Percentiles rank a stretch among this genome's conserved stretches.
These are phyloP conservation scores for Rousettus leschenaultii DNA, from an alignment of 2,113 vertebrate species.

Conservation along the genomic window DNA sequence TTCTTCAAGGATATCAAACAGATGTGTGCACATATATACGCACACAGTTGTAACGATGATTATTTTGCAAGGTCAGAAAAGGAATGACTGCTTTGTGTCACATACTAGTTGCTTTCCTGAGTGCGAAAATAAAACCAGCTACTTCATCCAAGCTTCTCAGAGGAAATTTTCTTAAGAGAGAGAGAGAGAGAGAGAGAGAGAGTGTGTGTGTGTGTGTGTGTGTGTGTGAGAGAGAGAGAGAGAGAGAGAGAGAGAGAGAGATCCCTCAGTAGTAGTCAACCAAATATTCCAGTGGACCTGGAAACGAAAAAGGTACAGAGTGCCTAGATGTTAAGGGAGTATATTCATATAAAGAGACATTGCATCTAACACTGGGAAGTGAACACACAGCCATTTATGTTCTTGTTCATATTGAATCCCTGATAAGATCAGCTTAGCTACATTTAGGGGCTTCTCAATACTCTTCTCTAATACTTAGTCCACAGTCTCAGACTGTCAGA, in stretches of 20 bases:
- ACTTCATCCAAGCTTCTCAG: not conserved
- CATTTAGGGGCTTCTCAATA: not conserved
- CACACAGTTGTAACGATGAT: not conserved
- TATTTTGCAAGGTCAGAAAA: not conserved
- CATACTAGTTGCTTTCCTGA: not conserved
- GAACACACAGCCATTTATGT: not conserved
- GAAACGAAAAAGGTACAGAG: not conserved
- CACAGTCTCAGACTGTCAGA: not conserved
- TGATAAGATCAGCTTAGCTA: not conserved
- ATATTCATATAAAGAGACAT: not conserved
- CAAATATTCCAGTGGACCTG: not conserved
- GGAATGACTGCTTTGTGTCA: not conserved
- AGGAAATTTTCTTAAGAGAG: slow-evolving; percentile 13
- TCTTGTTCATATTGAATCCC: not conserved
- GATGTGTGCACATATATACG: not conserved
- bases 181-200: no score
- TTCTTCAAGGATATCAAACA: slow-evolving; percentile 5
- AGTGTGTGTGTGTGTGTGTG: not conserved
- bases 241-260: not conserved
- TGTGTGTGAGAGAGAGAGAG: not conserved
- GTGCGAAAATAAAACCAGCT: not conserved
- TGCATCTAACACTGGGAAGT: not conserved
- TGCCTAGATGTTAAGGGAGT: not conserved
- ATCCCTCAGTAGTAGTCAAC: not conserved
- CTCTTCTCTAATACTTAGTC: not conserved